These are phyloP conservation scores for Zaprionus tsacasi DNA, from an alignment of 1,140 invertebrate species.

Conservation along the genomic window DNA sequence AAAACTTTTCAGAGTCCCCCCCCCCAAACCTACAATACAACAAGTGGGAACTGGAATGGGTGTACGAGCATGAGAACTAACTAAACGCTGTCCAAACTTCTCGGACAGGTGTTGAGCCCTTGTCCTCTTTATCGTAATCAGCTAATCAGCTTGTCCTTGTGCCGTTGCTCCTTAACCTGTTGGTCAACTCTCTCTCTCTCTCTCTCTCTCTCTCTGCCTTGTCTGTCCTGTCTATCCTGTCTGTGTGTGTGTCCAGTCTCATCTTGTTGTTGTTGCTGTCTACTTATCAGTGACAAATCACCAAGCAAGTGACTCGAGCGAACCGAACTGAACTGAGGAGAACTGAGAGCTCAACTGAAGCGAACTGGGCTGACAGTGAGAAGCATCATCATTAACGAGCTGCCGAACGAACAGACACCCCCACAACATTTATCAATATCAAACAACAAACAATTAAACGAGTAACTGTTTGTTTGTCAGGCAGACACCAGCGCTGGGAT, in stretches of 20 bases:
- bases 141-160: conserved; percentile 30
- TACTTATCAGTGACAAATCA: conserved; percentile 72
- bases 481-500: neutral
- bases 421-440: conserved; percentile 70
- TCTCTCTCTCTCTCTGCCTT: neutral
- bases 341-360: neutral
- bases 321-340: neutral
- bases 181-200: neutral
- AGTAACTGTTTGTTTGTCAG: neutral
- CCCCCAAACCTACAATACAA: neutral
- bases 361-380: conserved; percentile 60
- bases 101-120: conserved; percentile 19
- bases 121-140: conserved; percentile 37
- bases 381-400: conserved; percentile 78
- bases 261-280: conserved; percentile 20
- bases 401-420: conserved; percentile 40
- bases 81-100: conserved; percentile 6
- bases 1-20: neutral
- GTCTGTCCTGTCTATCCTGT: neutral
- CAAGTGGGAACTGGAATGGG: too few species aligned
- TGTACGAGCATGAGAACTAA: neutral
- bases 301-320: conserved; percentile 48
- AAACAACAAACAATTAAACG: conserved; percentile 38
- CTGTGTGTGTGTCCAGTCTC: neutral
- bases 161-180: conserved; percentile 48